phyloP scores from a whole-genome alignment of 2,888 invertebrate genomes.

The Pandemis heparana region DNA sequence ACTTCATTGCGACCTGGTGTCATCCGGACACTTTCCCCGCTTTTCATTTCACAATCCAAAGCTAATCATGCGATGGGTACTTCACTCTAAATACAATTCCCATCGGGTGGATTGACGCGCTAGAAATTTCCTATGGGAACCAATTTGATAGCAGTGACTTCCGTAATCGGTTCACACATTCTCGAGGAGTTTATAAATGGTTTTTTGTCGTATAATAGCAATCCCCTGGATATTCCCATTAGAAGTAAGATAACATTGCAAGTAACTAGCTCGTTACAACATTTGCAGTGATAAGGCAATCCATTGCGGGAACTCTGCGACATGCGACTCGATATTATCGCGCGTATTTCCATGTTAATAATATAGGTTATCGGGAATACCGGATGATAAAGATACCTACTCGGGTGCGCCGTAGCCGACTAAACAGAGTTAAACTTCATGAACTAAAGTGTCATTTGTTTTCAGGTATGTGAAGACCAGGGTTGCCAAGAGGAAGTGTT shows the following conservation, averaged over 20 bases:
- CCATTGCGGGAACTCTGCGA: constrained; percentile 66
- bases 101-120: constrained; percentile 26
- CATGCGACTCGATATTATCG: constrained; percentile 72
- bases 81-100: constrained; percentile 20
- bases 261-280: constrained; percentile 13
- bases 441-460: constrained; percentile 49
- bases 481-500: constrained; percentile 97
- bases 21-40: constrained; percentile 49
- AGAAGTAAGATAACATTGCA: neutral
- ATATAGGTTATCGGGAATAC: constrained; percentile 84
- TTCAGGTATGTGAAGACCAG: constrained; percentile 97
- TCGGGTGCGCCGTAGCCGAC: constrained; percentile 49
- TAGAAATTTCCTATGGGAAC: constrained; percentile 40
- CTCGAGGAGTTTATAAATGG: constrained; percentile 1
- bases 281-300: constrained; percentile 22
- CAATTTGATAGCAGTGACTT: constrained; percentile 1
- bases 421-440: constrained; percentile 27
- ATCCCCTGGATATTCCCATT: neutral
- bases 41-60: constrained; percentile 43
- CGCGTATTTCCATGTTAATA: constrained; percentile 74
- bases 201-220: constrained; percentile 2
- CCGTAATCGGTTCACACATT: constrained; percentile 7
- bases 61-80: constrained; percentile 15
- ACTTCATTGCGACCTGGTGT: constrained; percentile 46
- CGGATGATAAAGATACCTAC: constrained; percentile 69